Conservation (phyloP, 2,888 invertebrate species). For the Apodemia mormo region DNA sequence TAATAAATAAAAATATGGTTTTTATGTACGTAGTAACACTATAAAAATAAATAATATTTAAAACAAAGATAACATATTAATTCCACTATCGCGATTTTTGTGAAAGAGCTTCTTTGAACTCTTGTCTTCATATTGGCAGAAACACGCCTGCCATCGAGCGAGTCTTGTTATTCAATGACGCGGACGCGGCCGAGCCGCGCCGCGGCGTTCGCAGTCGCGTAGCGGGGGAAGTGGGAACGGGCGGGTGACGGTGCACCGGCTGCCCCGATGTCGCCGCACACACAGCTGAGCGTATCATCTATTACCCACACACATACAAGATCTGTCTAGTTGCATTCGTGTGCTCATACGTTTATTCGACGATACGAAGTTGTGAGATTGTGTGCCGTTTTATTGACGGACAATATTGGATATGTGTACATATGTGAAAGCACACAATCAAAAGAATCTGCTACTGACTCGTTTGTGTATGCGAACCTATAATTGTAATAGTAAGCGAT, state of each 20-base stretch:
- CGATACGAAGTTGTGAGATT: conserved; percentile 52
- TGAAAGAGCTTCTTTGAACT: conserved; percentile 69
- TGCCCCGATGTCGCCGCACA: conserved; percentile 78
- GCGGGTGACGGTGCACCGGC: conserved; percentile 74
- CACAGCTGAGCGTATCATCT: conserved; percentile 55
- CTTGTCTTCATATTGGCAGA: conserved; percentile 79
- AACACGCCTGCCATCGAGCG: conserved; percentile 78
- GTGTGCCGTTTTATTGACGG: conserved; percentile 55
- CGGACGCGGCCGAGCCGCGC: conserved; percentile 67
- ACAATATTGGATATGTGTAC: conserved; percentile 52
- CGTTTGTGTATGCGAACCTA: conserved; percentile 72
- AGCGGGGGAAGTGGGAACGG: conserved; percentile 68
- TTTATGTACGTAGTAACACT: conserved; percentile 72
- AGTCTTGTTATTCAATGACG: conserved; percentile 82
- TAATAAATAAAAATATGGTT: conserved; percentile 77
- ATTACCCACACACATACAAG: conserved; percentile 57
- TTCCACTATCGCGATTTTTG: conserved; percentile 78
- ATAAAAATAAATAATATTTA: conserved; percentile 78
- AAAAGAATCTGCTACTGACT: conserved; percentile 69
- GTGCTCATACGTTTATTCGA: conserved; percentile 65
- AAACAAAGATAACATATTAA: conserved; percentile 73
- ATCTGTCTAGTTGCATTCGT: conserved; percentile 73
- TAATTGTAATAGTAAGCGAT: conserved; percentile 77
- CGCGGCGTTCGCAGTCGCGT: conserved; percentile 77
- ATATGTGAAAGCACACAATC: conserved; percentile 63